Percentiles rank a stretch among this genome's conserved stretches.
Conservation (phyloP, 1,140 invertebrate genomes). For the Drosophila simulans region DNA sequence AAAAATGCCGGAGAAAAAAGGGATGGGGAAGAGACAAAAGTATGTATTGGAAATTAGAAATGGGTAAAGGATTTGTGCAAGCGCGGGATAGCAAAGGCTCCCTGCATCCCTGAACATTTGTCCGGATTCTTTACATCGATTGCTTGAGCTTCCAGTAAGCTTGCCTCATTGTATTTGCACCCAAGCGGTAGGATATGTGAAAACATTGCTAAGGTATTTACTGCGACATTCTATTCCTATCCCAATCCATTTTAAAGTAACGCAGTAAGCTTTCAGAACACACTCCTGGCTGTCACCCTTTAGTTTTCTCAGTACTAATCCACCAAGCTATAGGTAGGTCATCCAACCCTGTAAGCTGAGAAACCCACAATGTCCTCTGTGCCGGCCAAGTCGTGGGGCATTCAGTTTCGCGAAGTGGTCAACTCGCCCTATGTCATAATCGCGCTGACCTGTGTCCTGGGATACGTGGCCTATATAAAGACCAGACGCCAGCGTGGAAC, state of each 20-base stretch:
- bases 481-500: conserved; percentile 11
- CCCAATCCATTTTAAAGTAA: neutral
- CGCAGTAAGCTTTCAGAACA: conserved; percentile 1
- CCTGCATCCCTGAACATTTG: neutral
- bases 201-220: neutral
- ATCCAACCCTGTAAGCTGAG: neutral
- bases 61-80: conserved; percentile 24
- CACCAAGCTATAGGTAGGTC: neutral
- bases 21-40: conserved; percentile 1
- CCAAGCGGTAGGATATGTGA: conserved; percentile 1
- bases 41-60: conserved; percentile 32
- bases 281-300: neutral
- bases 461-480: conserved; percentile 22
- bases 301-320: neutral
- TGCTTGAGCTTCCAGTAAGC: neutral
- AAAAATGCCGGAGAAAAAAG: conserved; percentile 1
- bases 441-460: conserved; percentile 20
- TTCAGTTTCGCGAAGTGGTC: conserved; percentile 26
- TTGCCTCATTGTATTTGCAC: neutral
- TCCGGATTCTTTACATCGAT: conserved; percentile 23
- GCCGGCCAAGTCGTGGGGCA: conserved; percentile 15
- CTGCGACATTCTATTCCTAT: neutral
- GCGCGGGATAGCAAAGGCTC: neutral
- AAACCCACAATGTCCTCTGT: conserved; percentile 28
- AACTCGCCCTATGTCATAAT: conserved; percentile 39